Evolutionary conservation across 2,797 vertebrate species (phyloP), one percentile per base, ranked within the genome.

Genomic region (Amazona finschi): DNA sequence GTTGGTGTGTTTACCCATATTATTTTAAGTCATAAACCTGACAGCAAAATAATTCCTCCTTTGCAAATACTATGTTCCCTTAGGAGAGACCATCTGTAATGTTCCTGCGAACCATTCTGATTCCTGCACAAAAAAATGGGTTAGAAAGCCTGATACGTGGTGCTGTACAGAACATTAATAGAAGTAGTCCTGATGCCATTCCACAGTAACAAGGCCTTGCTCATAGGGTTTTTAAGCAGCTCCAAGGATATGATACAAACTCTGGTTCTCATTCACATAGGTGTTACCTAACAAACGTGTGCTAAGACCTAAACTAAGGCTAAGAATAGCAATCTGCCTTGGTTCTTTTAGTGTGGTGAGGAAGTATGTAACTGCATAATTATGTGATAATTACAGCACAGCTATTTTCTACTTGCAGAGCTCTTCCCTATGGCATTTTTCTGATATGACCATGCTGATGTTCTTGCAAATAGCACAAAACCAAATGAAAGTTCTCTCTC

Each of bases 1-100:
- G 57, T 52, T 85, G 28, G 31, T 89, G 57, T 64, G 61, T 85
- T 90, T 94, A 69, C 33, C 69, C 41, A 8, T 69, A 89, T 91
- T 87, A 89, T 92, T 85, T 92, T 60, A 79, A 89, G 72, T 57
- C 72, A 89, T 77, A 92, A 96, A 90, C 22, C 57, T 91, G 91
- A 87, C 52, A 92, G 72, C 41, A 67, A 71, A 85, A 91, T 7
- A 89, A 89, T 80, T 87, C 61, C 75, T 74, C 25, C 71, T 89
- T 77, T 83, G 58, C 71, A 87, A 82, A 85, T 70, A 92, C 50
- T 79, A 57, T 75, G 18, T 86, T 88, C 83, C 41, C 64, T 75
- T 57, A 71, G 77, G 77, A 90, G n/a, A 58, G 8, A 81, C 83
- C 80, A 87, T 94, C 74, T 89, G 80, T 92, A 88, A 22, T 5